Evolutionary conservation across 2,888 invertebrate genomes (phyloP), one percentile per base, ranked within the genome.

Genomic region (Apamea epomidion): DNA sequence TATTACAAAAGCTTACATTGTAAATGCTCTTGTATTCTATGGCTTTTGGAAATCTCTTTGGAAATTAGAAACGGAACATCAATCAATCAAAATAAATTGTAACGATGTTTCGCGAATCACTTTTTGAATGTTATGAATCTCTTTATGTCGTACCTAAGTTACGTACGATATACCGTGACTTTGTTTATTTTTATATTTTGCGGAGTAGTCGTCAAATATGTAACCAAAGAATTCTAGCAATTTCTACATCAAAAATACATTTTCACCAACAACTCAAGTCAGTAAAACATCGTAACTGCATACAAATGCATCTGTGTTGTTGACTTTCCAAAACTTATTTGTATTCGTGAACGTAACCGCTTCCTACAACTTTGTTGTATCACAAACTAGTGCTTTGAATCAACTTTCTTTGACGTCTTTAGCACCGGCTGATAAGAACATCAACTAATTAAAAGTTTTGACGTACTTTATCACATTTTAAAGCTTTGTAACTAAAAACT

Each of bases 401-500:
- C 64, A 77, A 88, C 74, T 85, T 83, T 87, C 88, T 87, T 89
- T 87, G 88, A 82, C 72, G 76, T 74, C 72, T 54, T 68, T 76
- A 76, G 83, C 32, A 76, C 78, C 62, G 74, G 64, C 32, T 86
- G 82, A 83, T 83, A 86, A 88, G 69, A 80, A 42, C 45, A 82
- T 62, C 51, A 84, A 88, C 85, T 81, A 88, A 89, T 89, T 89
- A 86, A 89, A 89, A 89, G 76, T 87, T 89, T 78, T 69, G 69
- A 84, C 74, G 70, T 81, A 74, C 67, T 78, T 77, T 76, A 74
- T 79, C 80, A 84, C 65, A 82, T 84, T 85, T 85, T 81, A 84
- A 89, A 86, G 64, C 77, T 77, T 79, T 42, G 48, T 78, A 76
- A 85, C 81, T 79, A n/a, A 80, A 82, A 77, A 78, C 70, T 78